A percentile compares a stretch with the other conserved stretches of the same genome.
phyloP scores from a whole-genome alignment of 2,888 invertebrate species.

The Nemoura dubitans region DNA sequence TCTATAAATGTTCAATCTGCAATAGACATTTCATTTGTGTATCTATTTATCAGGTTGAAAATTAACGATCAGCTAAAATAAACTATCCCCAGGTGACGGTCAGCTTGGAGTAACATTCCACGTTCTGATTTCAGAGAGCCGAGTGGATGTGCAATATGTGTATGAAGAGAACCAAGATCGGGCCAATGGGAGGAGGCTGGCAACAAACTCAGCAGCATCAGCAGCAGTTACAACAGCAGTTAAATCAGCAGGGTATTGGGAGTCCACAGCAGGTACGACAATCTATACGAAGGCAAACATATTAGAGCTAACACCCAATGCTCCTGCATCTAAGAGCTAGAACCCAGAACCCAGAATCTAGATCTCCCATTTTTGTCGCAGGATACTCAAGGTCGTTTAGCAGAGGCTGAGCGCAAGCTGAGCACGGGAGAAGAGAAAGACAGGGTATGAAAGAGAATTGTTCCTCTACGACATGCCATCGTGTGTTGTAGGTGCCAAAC shows the following conservation, averaged over 20 bases:
- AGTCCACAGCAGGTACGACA: constrained; percentile 39
- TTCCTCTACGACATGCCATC: neutral
- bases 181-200: constrained; percentile 51
- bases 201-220: constrained; percentile 55
- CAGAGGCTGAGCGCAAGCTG: neutral
- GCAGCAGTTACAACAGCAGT: constrained; percentile 52
- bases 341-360: neutral
- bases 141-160: constrained; percentile 58
- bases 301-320: neutral
- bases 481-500: constrained; percentile 4
- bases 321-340: neutral
- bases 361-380: constrained; percentile 21
- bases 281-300: neutral
- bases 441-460: constrained; percentile 34
- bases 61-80: too few relatives aligned
- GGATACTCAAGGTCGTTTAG: constrained; percentile 9
- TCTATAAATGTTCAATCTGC: too few relatives aligned
- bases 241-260: constrained; percentile 21
- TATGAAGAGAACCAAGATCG: constrained; percentile 53
- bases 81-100: too few relatives aligned
- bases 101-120: neutral
- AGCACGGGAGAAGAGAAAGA: neutral
- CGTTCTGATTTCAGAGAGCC: constrained; percentile 54
- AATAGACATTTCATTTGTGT: too few relatives aligned
- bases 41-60: too few relatives aligned